A percentile compares a stretch with the other conserved stretches of the same genome.
These are phyloP conservation scores for Nomia melanderi DNA, from an alignment of 1,140 invertebrate species.

Conservation along the genomic window DNA sequence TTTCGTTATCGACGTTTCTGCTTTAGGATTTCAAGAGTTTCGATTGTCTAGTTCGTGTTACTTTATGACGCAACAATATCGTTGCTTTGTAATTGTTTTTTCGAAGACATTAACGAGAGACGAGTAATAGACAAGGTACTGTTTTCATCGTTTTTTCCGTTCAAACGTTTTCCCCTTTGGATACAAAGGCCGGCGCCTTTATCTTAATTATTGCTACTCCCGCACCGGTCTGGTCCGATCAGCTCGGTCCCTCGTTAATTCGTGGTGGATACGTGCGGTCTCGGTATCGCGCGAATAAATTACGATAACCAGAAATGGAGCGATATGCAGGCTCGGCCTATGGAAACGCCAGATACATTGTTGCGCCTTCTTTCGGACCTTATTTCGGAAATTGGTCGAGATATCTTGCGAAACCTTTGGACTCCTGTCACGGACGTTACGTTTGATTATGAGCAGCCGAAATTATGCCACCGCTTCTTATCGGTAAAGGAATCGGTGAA, in stretches of 20 bases:
- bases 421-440: background rate
- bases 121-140: no score
- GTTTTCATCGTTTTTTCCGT: no score
- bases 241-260: slow-evolving; percentile 47
- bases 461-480: background rate
- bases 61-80: no score
- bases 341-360: background rate
- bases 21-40: no score
- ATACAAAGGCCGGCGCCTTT: slow-evolving; percentile 38
- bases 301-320: slow-evolving; percentile 6
- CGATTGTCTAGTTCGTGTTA: no score
- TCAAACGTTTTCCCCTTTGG: no score
- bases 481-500: background rate
- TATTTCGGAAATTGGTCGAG: background rate
- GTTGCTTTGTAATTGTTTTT: no score
- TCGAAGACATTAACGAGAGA: no score
- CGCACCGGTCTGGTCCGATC: slow-evolving; percentile 18
- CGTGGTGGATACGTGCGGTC: slow-evolving; percentile 7
- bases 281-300: slow-evolving; percentile 14
- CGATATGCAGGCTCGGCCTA: background rate
- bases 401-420: background rate
- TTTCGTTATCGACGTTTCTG: no score
- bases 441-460: background rate
- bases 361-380: background rate
- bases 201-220: slow-evolving; percentile 53